A percentile compares a stretch with the other conserved stretches of the same genome.
Evolutionary conservation across 2,113 vertebrate genomes (phyloP).

Genomic region (Pteruthius melanotis): DNA sequence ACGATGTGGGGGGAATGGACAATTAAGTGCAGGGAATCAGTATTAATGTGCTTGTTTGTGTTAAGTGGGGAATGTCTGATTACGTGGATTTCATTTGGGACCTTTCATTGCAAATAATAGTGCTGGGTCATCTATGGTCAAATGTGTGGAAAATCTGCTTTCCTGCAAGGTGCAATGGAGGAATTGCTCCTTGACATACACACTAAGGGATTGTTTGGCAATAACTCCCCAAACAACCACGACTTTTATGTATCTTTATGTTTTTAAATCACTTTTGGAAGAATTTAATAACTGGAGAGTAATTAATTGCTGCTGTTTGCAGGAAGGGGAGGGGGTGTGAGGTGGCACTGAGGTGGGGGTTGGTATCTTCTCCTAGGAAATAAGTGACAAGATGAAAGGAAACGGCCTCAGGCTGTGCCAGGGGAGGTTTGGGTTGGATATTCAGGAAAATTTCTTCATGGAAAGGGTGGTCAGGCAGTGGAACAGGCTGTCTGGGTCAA

Average conservation of each 20-base stretch:
- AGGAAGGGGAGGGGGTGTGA: not conserved
- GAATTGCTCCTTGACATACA: not conserved
- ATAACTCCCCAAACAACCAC: not conserved
- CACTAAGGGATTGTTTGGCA: not conserved
- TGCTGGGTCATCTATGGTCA: not conserved
- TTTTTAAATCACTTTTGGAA: not conserved
- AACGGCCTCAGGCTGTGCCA: rapidly evolving
- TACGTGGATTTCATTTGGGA: not conserved
- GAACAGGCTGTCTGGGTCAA: not conserved
- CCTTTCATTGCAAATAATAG: conserved; percentile 17
- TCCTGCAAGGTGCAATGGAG: not conserved
- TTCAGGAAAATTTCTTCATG: not conserved
- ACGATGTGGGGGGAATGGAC: not conserved
- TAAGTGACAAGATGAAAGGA: not conserved
- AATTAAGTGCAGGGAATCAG: not conserved
- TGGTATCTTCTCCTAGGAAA: not conserved
- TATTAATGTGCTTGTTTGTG: conserved; percentile 11
- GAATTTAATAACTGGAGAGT: not conserved
- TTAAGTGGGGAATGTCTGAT: not conserved
- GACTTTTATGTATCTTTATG: not conserved
- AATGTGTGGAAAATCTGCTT: conserved; percentile 22
- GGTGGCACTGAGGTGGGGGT: too few species aligned
- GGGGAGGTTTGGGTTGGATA: not conserved
- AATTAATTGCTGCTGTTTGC: not conserved
- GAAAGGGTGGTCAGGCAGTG: not conserved